phyloP scores from a whole-genome alignment of 2,888 invertebrate species.

The Aquatica leii region DNA sequence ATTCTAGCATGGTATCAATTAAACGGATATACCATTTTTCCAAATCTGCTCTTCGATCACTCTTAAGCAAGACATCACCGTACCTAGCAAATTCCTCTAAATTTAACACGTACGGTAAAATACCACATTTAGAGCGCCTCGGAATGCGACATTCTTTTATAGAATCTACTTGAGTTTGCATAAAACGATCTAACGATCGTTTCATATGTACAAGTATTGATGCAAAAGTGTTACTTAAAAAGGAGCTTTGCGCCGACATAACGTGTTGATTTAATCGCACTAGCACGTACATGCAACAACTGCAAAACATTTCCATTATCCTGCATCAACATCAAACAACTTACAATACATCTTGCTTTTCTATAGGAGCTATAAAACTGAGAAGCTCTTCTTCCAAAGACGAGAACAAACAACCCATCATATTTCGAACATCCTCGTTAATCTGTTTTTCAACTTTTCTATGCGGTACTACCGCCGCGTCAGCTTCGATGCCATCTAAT shows the following conservation, averaged over 20 bases:
- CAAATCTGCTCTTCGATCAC: slow-evolving; percentile 87
- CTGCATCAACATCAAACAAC: slow-evolving; percentile 53
- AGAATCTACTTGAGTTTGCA: slow-evolving; percentile 82
- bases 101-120: slow-evolving; percentile 87
- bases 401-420: slow-evolving; percentile 91
- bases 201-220: slow-evolving; percentile 88
- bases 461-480: slow-evolving; percentile 51
- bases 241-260: slow-evolving; percentile 88
- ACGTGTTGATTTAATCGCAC: slow-evolving; percentile 93
- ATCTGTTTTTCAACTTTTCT: slow-evolving; percentile 74
- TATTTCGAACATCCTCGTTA: slow-evolving; percentile 80
- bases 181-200: slow-evolving; percentile 89
- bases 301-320: slow-evolving; percentile 56
- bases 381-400: slow-evolving; percentile 86
- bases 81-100: slow-evolving; percentile 89
- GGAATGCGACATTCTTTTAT: slow-evolving; percentile 81
- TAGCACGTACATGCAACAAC: slow-evolving; percentile 93
- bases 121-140: slow-evolving; percentile 83
- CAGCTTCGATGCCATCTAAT: slow-evolving; percentile 61
- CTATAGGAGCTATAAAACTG: slow-evolving; percentile 85
- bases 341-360: slow-evolving; percentile 90
- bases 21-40: slow-evolving; percentile 90
- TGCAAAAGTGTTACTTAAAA: slow-evolving; percentile 87
- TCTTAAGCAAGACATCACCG: slow-evolving; percentile 88
- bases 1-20: slow-evolving; percentile 84